Conservation (phyloP, 1,140 invertebrate genomes). For the Nasonia vitripennis region DNA sequence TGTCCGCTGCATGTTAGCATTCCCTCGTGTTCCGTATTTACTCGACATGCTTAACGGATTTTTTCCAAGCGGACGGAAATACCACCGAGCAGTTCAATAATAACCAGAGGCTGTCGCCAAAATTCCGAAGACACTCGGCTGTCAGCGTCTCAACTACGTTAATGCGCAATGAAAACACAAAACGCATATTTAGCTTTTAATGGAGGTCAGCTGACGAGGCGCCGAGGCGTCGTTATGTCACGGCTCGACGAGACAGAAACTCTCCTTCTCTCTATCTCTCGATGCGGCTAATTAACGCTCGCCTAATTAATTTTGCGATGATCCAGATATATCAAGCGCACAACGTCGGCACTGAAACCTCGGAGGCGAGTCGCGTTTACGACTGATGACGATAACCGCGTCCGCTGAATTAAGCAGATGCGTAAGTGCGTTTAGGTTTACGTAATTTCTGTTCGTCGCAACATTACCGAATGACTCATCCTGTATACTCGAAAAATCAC, state of each 20-base stretch:
- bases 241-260: background rate
- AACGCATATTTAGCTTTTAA: conserved; percentile 14
- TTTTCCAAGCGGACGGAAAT: no score
- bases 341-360: no score
- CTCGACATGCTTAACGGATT: no score
- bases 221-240: conserved; percentile 27
- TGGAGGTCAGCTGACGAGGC: conserved; percentile 16
- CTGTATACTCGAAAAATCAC: background rate
- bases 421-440: no score
- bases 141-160: background rate
- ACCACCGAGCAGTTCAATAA: background rate
- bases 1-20: background rate
- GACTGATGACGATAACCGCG: no score
- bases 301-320: conserved; percentile 34
- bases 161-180: conserved; percentile 20
- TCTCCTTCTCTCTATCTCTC: conserved; percentile 9
- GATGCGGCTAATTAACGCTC: conserved; percentile 34
- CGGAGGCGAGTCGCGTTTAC: no score
- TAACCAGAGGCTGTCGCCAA: background rate
- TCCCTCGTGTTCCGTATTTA: background rate
- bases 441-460: background rate
- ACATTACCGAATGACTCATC: background rate
- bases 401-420: no score
- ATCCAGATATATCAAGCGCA: conserved; percentile 5
- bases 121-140: background rate